Evolutionary conservation across 1,140 invertebrate genomes (phyloP).

Genomic region (Euglossa dilemma): DNA sequence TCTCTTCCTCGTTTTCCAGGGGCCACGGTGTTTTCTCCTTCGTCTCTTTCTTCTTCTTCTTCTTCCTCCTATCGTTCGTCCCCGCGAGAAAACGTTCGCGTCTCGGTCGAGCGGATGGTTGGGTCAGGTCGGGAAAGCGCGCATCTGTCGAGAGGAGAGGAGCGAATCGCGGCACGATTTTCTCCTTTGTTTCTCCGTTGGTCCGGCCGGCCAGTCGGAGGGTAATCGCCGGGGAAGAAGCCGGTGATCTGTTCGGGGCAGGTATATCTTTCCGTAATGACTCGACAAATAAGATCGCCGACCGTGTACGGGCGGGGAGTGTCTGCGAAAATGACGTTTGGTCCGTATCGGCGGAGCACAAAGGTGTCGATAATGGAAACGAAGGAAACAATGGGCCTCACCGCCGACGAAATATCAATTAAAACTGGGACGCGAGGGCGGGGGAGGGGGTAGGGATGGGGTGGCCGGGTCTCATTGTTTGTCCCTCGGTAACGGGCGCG

Average conservation of each 20-base stretch:
- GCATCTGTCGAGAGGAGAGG: background rate
- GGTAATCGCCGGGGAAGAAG: conserved; percentile 18
- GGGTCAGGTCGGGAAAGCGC: no score
- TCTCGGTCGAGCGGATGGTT: no score
- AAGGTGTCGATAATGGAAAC: conserved; percentile 70
- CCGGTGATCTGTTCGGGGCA: conserved; percentile 37
- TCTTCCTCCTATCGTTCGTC: no score
- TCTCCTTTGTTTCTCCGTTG: conserved; percentile 10
- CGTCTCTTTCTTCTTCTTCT: no score
- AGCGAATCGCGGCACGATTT: no score
- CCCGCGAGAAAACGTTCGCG: no score
- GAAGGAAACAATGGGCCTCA: conserved; percentile 67
- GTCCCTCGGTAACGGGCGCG: conserved; percentile 29
- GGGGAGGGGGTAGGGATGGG: background rate
- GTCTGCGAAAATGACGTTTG: conserved; percentile 67
- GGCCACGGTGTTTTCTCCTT: no score
- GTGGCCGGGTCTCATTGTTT: conserved; percentile 45
- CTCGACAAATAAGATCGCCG: conserved; percentile 70
- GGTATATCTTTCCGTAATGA: conserved; percentile 65
- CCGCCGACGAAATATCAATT: conserved; percentile 73
- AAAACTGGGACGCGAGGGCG: conserved; percentile 65
- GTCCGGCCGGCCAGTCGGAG: background rate
- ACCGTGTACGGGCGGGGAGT: conserved; percentile 39
- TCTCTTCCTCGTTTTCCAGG: conserved; percentile 14
- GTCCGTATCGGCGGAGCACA: conserved; percentile 67